Conservation (phyloP, 2,113 vertebrate species). For the Pavo muticus region DNA sequence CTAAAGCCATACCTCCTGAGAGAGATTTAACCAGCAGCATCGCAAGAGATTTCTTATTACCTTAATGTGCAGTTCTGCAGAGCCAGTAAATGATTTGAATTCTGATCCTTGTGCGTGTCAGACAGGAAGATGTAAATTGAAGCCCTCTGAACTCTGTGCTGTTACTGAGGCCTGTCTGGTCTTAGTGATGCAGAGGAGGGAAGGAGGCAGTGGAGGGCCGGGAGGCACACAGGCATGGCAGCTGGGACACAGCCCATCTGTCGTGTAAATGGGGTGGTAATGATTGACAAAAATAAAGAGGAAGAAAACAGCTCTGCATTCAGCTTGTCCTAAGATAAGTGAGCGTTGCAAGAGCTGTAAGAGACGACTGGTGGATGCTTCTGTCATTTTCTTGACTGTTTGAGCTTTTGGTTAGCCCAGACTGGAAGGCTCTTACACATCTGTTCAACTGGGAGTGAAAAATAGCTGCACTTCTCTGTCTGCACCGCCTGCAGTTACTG, state of each 20-base stretch:
- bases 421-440: background rate
- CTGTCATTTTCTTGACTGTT: background rate
- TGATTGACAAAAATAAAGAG: background rate
- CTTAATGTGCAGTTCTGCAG: background rate
- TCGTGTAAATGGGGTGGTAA: background rate
- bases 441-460: background rate
- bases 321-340: background rate
- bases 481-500: background rate
- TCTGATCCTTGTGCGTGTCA: background rate
- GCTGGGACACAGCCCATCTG: constrained; percentile 1
- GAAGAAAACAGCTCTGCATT: background rate
- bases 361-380: background rate
- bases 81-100: background rate
- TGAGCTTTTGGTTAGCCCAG: background rate
- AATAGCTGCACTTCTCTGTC: background rate
- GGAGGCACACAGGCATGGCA: background rate
- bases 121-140: background rate
- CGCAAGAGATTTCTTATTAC: background rate
- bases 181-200: background rate
- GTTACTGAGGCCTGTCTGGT: background rate
- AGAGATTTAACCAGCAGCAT: background rate
- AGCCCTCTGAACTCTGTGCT: background rate
- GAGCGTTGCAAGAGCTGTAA: background rate
- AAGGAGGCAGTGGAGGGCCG: background rate
- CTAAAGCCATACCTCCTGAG: background rate